Conservation (phyloP, 2,113 vertebrate species). For the Megaceryle maxima region DNA sequence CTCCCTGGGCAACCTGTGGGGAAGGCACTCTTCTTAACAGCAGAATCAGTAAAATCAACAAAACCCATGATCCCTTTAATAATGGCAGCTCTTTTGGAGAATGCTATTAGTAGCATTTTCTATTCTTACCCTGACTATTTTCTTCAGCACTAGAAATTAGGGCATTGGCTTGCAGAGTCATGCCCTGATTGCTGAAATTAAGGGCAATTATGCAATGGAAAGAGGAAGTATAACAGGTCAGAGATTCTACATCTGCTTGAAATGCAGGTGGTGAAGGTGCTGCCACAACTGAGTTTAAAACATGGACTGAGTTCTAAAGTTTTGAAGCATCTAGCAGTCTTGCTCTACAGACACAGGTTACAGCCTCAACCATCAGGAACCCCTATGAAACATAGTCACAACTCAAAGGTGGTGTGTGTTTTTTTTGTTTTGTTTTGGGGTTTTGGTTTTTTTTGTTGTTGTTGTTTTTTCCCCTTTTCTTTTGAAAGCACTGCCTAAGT, state of each 20-base stretch:
- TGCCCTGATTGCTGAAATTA: conserved; percentile 14
- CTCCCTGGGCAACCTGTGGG: no score
- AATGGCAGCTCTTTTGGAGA: neutral
- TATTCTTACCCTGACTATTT: neutral
- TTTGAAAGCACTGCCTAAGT: neutral
- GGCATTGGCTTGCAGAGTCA: neutral
- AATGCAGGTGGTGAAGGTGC: neutral
- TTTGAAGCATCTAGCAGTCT: neutral
- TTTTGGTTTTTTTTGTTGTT: neutral
- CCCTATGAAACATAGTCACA: neutral
- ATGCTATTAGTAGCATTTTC: neutral
- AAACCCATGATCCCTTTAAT: neutral
- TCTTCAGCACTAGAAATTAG: neutral
- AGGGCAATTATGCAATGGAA: neutral
- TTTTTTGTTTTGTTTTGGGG: no score
- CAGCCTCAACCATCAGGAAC: neutral
- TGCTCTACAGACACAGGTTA: neutral
- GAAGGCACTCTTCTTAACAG: neutral
- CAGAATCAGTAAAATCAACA: neutral
- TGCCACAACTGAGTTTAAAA: neutral
- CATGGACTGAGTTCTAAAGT: neutral
- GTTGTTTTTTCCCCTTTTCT: no score
- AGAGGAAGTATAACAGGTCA: neutral
- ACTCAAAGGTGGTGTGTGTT: no score
- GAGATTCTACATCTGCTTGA: neutral